A percentile compares a stretch with the other conserved stretches of the same genome.
phyloP scores from a whole-genome alignment of 1,140 invertebrate species.

The Diabrotica virgifera region DNA sequence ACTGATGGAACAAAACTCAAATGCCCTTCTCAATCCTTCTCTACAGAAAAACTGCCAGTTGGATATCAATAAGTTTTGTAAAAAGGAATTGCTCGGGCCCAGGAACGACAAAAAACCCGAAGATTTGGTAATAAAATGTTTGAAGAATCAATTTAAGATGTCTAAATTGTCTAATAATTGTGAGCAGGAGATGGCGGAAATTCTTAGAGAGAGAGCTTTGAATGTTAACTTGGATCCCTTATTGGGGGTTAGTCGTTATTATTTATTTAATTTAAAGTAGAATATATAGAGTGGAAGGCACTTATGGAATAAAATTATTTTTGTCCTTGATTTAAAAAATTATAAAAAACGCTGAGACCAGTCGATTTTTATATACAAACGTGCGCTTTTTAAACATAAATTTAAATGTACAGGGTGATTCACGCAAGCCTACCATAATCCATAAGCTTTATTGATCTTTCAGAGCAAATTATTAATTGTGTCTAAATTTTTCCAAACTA shows the following conservation, averaged over 20 bases:
- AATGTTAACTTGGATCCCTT: constrained; percentile 85
- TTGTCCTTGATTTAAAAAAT: too few relatives aligned
- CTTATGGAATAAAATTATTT: too few relatives aligned
- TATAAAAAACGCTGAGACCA: too few relatives aligned
- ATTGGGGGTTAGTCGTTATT: constrained; percentile 53
- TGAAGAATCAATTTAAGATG: constrained; percentile 74
- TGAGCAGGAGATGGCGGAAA: constrained; percentile 74
- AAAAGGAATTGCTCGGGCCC: constrained; percentile 28
- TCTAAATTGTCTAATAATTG: constrained; percentile 71
- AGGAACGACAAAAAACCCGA: constrained; percentile 50
- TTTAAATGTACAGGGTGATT: too few relatives aligned
- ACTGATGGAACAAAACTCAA: constrained; percentile 88
- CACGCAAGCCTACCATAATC: too few relatives aligned
- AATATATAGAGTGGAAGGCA: too few relatives aligned
- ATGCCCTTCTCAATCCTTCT: constrained; percentile 88
- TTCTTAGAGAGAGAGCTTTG: constrained; percentile 81
- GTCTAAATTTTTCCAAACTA: too few relatives aligned
- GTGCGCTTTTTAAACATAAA: too few relatives aligned
- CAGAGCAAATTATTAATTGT: too few relatives aligned
- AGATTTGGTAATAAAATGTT: constrained; percentile 60
- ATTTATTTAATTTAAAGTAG: background rate
- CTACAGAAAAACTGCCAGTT: constrained; percentile 73
- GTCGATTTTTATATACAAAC: too few relatives aligned
- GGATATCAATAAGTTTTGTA: constrained; percentile 73
- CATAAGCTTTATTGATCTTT: too few relatives aligned